Conservation (phyloP, 2,797 vertebrate genomes). For the Chromis chromis region DNA sequence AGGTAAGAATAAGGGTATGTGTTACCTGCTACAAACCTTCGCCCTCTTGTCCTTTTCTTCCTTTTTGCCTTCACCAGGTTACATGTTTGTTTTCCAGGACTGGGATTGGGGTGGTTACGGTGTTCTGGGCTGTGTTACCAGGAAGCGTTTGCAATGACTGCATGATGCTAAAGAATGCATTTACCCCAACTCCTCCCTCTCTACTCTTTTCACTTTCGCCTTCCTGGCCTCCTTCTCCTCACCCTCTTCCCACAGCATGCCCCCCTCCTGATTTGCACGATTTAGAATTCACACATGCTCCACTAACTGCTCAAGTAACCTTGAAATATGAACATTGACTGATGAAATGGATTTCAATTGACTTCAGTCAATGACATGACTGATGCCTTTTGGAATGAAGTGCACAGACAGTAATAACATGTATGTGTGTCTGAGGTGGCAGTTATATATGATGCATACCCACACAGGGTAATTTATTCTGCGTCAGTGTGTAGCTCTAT, state of each 20-base stretch:
- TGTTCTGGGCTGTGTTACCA: background rate
- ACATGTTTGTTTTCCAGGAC: background rate
- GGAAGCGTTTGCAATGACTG: slow-evolving; percentile 54
- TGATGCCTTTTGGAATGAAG: slow-evolving; percentile 2
- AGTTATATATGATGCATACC: background rate
- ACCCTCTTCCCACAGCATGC: slow-evolving; percentile 38
- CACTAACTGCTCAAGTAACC: slow-evolving; percentile 9
- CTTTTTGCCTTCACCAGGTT: background rate
- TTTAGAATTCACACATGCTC: slow-evolving; percentile 31
- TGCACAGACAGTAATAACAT: background rate
- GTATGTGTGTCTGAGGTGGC: background rate
- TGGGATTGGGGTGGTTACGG: background rate
- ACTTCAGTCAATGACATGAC: slow-evolving; percentile 6
- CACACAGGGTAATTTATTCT: background rate
- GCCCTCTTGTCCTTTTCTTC: background rate
- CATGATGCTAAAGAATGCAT: slow-evolving; percentile 53
- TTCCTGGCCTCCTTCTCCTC: background rate
- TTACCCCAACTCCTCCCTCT: background rate
- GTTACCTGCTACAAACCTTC: background rate
- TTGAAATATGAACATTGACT: slow-evolving; percentile 1
- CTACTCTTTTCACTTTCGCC: background rate
- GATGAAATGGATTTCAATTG: background rate
- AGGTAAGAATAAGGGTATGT: background rate
- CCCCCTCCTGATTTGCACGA: slow-evolving; percentile 23
- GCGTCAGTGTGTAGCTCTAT: too few species aligned